Conservation (phyloP, 2,113 vertebrate species). For the Scomber colias region DNA sequence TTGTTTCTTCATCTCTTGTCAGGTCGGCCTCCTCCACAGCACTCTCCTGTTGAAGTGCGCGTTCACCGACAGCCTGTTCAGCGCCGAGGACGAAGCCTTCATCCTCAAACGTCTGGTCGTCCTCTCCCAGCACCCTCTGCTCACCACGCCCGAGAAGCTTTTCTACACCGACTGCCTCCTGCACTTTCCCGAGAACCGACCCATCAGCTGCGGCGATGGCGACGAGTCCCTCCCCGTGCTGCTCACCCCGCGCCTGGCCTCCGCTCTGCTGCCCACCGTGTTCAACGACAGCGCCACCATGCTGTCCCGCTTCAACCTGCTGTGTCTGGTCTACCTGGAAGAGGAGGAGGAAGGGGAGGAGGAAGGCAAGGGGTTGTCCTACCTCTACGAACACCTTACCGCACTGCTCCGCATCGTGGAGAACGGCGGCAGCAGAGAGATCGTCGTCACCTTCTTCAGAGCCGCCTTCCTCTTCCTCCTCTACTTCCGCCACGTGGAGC, state of each 20-base stretch:
- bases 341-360: constrained; percentile 80
- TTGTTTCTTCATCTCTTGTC: background rate
- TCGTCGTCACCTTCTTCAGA: constrained; percentile 86
- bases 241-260: constrained; percentile 83
- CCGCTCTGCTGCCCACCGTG: constrained; percentile 85
- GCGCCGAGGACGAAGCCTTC: constrained; percentile 88
- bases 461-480: constrained; percentile 85
- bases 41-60: constrained; percentile 88
- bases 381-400: constrained; percentile 85
- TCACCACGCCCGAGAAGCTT: constrained; percentile 82
- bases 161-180: constrained; percentile 91
- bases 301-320: constrained; percentile 87
- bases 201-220: constrained; percentile 81
- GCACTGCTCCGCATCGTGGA: constrained; percentile 83
- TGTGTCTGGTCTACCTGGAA: constrained; percentile 88
- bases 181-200: constrained; percentile 92
- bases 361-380: constrained; percentile 77
- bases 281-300: constrained; percentile 87
- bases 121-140: constrained; percentile 89
- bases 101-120: constrained; percentile 87
- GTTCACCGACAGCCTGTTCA: constrained; percentile 93
- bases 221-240: constrained; percentile 88
- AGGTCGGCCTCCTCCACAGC: constrained; percentile 85
- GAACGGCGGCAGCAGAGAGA: constrained; percentile 72
- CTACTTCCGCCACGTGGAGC: constrained; percentile 80